A percentile compares a stretch with the other conserved stretches of the same genome.
phyloP scores from a whole-genome alignment of 2,797 vertebrate species.

The Trachops cirrhosus region DNA sequence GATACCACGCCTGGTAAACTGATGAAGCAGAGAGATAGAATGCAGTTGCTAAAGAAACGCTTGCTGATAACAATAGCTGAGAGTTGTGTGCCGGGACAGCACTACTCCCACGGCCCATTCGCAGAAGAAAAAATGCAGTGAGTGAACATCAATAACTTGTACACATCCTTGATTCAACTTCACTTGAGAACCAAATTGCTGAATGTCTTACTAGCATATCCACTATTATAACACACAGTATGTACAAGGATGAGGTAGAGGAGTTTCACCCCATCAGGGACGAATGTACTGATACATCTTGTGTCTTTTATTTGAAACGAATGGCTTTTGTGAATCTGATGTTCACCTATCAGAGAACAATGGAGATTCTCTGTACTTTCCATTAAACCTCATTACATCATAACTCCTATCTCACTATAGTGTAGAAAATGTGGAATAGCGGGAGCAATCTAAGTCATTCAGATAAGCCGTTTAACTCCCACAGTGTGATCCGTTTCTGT shows the following conservation, averaged over 20 bases:
- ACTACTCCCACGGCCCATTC: neutral
- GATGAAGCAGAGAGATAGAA: neutral
- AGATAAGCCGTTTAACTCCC: neutral
- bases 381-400: neutral
- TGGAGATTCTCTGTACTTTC: neutral
- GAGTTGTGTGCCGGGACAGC: neutral
- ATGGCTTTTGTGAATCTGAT: neutral
- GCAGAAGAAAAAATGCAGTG: neutral
- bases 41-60: neutral
- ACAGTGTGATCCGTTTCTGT: neutral
- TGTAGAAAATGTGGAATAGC: neutral
- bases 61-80: neutral
- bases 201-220: neutral
- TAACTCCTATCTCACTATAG: neutral
- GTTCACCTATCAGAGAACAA: neutral
- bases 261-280: neutral
- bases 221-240: neutral
- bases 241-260: neutral
- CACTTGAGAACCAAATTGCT: conserved; percentile 15
- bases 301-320: neutral
- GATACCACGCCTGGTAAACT: neutral
- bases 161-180: neutral
- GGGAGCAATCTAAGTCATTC: neutral
- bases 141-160: neutral
- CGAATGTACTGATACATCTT: neutral